A percentile compares a stretch with the other conserved stretches of the same genome.
Evolutionary conservation across 2,113 vertebrate genomes (phyloP).

Genomic region (Micromys minutus): DNA sequence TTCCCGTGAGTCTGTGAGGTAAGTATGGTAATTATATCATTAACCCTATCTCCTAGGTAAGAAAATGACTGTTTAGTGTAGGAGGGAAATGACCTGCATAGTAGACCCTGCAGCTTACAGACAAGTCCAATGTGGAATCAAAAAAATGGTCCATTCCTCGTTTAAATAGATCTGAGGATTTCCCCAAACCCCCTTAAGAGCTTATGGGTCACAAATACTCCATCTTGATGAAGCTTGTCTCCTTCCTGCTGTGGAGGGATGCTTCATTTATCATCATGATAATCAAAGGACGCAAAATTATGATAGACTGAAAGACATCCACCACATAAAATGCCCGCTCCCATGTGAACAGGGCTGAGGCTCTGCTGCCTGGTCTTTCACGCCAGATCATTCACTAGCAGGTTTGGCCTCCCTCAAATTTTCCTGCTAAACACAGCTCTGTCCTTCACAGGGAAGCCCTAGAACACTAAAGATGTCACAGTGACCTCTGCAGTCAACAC

Average conservation of each 20-base stretch:
- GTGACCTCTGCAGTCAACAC: accelerated
- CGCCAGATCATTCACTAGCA: accelerated
- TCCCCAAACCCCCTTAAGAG: background rate
- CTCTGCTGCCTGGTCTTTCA: accelerated
- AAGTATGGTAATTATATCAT: background rate
- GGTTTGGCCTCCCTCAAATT: accelerated
- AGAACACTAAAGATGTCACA: background rate
- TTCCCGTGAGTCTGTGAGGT: background rate
- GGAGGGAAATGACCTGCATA: background rate
- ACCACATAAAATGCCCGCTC: accelerated
- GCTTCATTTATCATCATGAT: background rate
- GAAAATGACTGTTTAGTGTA: background rate
- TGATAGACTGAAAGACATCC: accelerated
- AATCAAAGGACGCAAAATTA: background rate
- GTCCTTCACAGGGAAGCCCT: background rate
- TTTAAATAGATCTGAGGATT: background rate
- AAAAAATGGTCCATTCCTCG: background rate
- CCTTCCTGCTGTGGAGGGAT: background rate
- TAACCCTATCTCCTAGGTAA: background rate
- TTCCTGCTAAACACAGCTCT: accelerated
- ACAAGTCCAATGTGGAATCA: background rate
- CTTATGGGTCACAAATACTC: background rate
- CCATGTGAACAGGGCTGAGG: accelerated
- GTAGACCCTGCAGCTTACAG: background rate
- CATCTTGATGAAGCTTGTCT: background rate